Evolutionary conservation across 2,888 invertebrate species (phyloP), one percentile per base, ranked within the genome.

Genomic region (Macrosiphum euphorbiae): DNA sequence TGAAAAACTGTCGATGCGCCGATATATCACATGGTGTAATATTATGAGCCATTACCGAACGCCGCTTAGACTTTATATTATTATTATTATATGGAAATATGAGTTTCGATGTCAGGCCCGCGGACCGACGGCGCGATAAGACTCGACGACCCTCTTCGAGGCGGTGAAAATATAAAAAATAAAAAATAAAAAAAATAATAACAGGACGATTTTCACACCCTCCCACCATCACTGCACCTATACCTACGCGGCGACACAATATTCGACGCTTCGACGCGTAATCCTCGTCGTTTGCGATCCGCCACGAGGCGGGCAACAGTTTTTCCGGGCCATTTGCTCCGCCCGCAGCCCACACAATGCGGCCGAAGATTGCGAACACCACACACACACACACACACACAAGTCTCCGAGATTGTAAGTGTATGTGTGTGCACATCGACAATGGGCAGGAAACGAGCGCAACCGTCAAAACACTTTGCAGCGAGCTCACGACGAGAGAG

Each of bases 361-460:
- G 44, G 44, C 44, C 44, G 7, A 44, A 7, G 44, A 44, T 44
- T 44, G 44, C 44, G 44, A 44, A 44, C 44, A 44, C 44, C 44
- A 44, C 7, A 7, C 47, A 87, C 58, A n/a, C 86, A 91, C 78
- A 3, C 52, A 41, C 58, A 44, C 89, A 47, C 13, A 52, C 35
- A 1, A 26, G 26, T 85, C 44, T 85, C 26, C 78, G 47, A 11
- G 90, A 11, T 50, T 41, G 88, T 88, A n/a, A 1, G 41, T 52
- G 52, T 7, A 47, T 44, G 58, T 10, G 52, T 20, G 78, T 5
- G 26, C 44, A 20, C 20, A 78, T 58, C 61, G 61, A 92, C 92
- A 92, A 92, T 92, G 78, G 78, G 78, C 92, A 92, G 92, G 92
- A 92, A 92, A 92, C 92, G 92, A 92, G 78, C 88, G 52, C 3